A percentile compares a stretch with the other conserved stretches of the same genome.
phyloP scores from a whole-genome alignment of 2,797 vertebrate species.

The Tachyglossus aculeatus region DNA sequence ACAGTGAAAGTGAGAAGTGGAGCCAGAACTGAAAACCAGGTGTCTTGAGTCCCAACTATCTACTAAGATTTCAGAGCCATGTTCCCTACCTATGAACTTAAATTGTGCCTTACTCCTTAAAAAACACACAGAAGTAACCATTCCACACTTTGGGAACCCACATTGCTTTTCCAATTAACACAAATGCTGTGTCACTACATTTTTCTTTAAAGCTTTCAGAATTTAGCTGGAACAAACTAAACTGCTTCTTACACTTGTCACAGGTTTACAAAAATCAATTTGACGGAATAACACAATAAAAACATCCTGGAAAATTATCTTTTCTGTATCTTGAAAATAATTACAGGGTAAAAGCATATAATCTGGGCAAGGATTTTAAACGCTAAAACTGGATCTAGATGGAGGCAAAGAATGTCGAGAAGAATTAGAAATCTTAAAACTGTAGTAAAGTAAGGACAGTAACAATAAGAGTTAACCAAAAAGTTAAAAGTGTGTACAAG shows the following conservation, averaged over 20 bases:
- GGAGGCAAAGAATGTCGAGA: no score
- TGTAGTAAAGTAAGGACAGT: no score
- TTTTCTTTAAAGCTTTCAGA: slow-evolving; percentile 36
- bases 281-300: slow-evolving; percentile 25
- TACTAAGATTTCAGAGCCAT: background rate
- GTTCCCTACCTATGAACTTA: background rate
- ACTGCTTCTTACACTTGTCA: slow-evolving; percentile 16
- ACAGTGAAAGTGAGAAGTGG: rapidly evolving
- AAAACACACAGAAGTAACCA: slow-evolving; percentile 16
- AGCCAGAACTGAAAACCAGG: rapidly evolving
- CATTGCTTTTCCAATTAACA: slow-evolving; percentile 43
- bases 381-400: no score
- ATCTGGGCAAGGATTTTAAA: no score
- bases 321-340: no score
- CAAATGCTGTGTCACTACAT: slow-evolving; percentile 9
- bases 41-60: background rate
- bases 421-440: no score
- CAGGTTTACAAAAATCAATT: slow-evolving; percentile 20
- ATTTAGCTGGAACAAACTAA: slow-evolving; percentile 42
- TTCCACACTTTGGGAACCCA: slow-evolving; percentile 20
- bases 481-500: no score
- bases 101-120: background rate
- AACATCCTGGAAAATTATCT: no score
- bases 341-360: no score
- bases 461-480: no score